A percentile compares a stretch with the other conserved stretches of the same genome.
phyloP scores from a whole-genome alignment of 2,113 vertebrate genomes.

The Isichthys henryi region DNA sequence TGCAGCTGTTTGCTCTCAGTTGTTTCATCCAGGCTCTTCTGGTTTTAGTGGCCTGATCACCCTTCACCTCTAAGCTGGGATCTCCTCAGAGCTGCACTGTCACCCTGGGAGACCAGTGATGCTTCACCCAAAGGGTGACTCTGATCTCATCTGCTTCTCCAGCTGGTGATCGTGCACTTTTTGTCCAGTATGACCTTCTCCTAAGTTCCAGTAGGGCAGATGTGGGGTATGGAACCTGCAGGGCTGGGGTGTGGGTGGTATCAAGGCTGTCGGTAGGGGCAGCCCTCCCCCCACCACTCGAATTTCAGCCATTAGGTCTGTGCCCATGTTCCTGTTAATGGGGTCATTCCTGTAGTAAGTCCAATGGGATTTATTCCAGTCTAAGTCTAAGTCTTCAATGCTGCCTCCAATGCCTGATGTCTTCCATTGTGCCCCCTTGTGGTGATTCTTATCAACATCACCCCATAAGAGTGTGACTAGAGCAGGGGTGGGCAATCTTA shows the following conservation, averaged over 20 bases:
- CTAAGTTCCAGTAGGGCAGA: background rate
- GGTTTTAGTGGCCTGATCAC: background rate
- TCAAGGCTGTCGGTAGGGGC: background rate
- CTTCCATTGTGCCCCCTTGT: conserved; percentile 17
- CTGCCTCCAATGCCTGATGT: background rate
- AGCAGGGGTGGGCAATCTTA: too few species aligned
- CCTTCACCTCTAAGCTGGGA: background rate
- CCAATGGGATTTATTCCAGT: background rate
- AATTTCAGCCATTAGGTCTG: background rate
- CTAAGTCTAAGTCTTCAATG: background rate
- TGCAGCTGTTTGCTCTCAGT: background rate
- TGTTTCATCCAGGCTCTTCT: background rate
- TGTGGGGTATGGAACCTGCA: background rate
- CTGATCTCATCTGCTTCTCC: background rate
- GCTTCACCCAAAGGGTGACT: background rate
- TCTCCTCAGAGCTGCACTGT: background rate
- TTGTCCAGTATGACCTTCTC: background rate
- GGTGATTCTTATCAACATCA: background rate
- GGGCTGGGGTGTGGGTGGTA: background rate
- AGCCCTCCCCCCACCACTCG: background rate
- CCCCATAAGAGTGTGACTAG: background rate
- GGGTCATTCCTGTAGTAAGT: background rate
- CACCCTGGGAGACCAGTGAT: background rate
- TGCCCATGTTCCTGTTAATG: background rate
- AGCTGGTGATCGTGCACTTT: background rate